A percentile compares a stretch with the other conserved stretches of the same genome.
Evolutionary conservation across 2,797 vertebrate species (phyloP).

Genomic region (Mastacembelus armatus): DNA sequence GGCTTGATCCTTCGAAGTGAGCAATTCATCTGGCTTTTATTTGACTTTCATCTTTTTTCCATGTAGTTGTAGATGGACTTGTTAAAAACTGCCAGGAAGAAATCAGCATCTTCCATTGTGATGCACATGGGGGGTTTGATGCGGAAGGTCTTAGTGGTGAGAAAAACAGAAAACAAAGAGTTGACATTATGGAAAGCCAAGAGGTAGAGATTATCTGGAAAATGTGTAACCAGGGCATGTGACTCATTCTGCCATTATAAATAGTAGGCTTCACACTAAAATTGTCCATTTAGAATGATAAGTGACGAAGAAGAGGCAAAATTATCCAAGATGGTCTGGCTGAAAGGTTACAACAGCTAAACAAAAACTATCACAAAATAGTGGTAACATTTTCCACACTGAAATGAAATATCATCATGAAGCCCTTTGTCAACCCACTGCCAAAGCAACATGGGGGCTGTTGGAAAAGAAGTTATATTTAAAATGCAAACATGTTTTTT

Average conservation of each 20-base stretch:
- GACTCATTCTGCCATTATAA: too few species aligned
- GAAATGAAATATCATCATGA: too few species aligned
- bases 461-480: too few species aligned
- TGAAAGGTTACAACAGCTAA: neutral
- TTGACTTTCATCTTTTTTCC: conserved; percentile 72
- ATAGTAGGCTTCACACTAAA: too few species aligned
- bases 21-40: neutral
- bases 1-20: neutral
- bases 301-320: too few species aligned
- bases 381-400: too few species aligned
- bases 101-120: conserved; percentile 88
- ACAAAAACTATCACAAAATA: neutral
- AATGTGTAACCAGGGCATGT: too few species aligned
- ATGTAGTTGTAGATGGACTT: conserved; percentile 82
- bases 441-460: neutral
- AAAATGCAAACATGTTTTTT: too few species aligned
- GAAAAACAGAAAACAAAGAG: conserved; percentile 5
- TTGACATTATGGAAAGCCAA: neutral
- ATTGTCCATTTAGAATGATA: too few species aligned
- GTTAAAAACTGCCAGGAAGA: conserved; percentile 88
- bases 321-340: too few species aligned
- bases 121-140: conserved; percentile 93
- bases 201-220: neutral
- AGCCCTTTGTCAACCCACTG: too few species aligned
- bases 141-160: conserved; percentile 86